Evolutionary conservation across 2,113 vertebrate genomes (phyloP), one percentile per base, ranked within the genome.

Genomic region (human): DNA sequence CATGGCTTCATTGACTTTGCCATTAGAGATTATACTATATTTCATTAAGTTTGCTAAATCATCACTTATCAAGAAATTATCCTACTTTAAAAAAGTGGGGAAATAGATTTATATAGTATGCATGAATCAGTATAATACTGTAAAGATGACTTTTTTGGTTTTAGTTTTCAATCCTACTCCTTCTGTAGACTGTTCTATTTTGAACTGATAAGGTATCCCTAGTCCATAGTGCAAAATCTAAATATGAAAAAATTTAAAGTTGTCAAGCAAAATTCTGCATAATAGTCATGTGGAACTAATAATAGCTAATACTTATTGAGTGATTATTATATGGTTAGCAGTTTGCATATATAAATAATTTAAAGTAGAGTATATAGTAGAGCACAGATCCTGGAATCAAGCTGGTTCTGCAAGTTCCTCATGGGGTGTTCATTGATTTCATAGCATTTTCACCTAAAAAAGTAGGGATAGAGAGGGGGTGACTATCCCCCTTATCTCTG

Each of bases 21-120:
- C 79, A 48, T 92, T 84, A 90, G 86, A 90, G 64, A 91, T 93
- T 96, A 90, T 72, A 57, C n/a, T 85, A 64, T 57, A 94, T 6
- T 57, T 94, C 35, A 95, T 92, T 96, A 92, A 66, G 80, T 91
- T 96, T 95, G 55, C 94, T 96, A 93, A 94, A 50, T 93, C 30
- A 78, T 93, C 55, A 92, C 61, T 90, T 93, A 81, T 25, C 66
- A 94, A n/a, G 35, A 95, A 93, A 89, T 78, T 78, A 93, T 88
- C 45, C 84, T 87, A 88, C 57, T 80, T 95, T 75, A 35, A 84
- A 73, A 72, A 93, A 90, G 48, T 70, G 50, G 23, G 57, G 30
- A 86, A 78, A 40, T 32, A 94, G 32, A 55, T 80, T 96, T 97
- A 52, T 18, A 38, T 90, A 72, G 59, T 35, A 48, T 57, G 35